A percentile compares a stretch with the other conserved stretches of the same genome.
Evolutionary conservation across 2,888 invertebrate genomes (phyloP).

Genomic region (Theodoxus fluviatilis): DNA sequence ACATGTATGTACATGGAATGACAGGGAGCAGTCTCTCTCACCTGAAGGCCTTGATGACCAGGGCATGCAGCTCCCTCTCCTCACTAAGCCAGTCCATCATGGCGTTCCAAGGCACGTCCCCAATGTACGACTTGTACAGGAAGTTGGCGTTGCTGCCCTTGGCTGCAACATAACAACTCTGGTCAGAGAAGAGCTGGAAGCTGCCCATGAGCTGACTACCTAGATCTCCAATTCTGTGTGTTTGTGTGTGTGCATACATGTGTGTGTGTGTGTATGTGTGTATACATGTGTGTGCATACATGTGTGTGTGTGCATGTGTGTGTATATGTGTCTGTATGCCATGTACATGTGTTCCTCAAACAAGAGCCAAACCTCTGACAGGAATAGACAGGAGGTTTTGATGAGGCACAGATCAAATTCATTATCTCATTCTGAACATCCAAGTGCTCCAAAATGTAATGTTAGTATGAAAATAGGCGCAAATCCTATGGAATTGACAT

Average conservation of each 20-base stretch:
- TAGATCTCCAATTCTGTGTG: not conserved
- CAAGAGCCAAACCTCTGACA: no score
- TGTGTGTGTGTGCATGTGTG: no score
- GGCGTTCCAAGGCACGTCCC: constrained; percentile 63
- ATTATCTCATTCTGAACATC: no score
- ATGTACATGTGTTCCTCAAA: no score
- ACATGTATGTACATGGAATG: no score
- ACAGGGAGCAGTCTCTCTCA: constrained; percentile 31
- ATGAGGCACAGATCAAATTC: no score
- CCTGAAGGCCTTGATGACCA: constrained; percentile 63
- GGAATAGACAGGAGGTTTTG: no score
- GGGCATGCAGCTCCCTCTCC: constrained; percentile 50
- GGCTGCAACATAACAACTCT: constrained; percentile 26
- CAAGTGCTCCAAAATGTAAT: no score
- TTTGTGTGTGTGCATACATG: not conserved
- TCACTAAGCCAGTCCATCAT: constrained; percentile 61
- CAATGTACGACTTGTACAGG: constrained; percentile 60
- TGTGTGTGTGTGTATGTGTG: not conserved
- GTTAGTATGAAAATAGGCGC: no score
- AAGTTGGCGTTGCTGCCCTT: constrained; percentile 50
- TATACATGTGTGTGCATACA: no score
- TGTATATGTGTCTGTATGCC: no score
- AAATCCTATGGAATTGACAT: no score
- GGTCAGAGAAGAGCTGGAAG: not conserved
- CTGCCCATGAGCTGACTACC: not conserved